phyloP scores from a whole-genome alignment of 2,888 invertebrate genomes.

The Argyra leucocephala region DNA sequence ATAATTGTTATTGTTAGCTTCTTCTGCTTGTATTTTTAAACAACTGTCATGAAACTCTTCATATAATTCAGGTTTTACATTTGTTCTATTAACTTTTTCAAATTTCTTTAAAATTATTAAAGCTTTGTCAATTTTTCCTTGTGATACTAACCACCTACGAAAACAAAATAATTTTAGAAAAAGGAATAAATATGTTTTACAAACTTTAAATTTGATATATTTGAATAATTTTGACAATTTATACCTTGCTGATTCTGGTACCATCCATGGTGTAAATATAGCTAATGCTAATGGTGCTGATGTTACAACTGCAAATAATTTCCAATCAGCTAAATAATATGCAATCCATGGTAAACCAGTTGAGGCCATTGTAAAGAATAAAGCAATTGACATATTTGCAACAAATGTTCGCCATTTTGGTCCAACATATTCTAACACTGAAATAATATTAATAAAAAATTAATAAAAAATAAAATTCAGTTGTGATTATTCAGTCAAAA shows the following conservation, averaged over 20 bases:
- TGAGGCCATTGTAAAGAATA: conserved; percentile 76
- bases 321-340: conserved; percentile 69
- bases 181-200: too few relatives aligned
- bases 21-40: conserved; percentile 58
- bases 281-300: conserved; percentile 67
- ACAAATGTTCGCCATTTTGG: conserved; percentile 85
- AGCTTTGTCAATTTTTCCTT: conserved; percentile 72
- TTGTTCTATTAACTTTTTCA: conserved; percentile 66
- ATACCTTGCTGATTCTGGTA: conserved; percentile 78
- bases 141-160: conserved; percentile 71
- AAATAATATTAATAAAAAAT: conserved; percentile 24
- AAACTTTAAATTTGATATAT: too few relatives aligned
- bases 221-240: neutral
- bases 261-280: conserved; percentile 62
- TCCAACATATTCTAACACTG: conserved; percentile 80
- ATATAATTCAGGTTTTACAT: conserved; percentile 64
- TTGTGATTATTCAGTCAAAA: too few relatives aligned
- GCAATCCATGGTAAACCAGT: conserved; percentile 78
- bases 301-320: conserved; percentile 63
- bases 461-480: conserved; percentile 13
- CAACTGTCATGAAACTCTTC: conserved; percentile 59
- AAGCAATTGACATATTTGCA: conserved; percentile 82
- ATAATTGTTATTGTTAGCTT: conserved; percentile 58
- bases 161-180: neutral
- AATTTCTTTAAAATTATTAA: conserved; percentile 67